phyloP scores from a whole-genome alignment of 2,113 vertebrate species.

The Sinocyclocheilus anophthalmus region DNA sequence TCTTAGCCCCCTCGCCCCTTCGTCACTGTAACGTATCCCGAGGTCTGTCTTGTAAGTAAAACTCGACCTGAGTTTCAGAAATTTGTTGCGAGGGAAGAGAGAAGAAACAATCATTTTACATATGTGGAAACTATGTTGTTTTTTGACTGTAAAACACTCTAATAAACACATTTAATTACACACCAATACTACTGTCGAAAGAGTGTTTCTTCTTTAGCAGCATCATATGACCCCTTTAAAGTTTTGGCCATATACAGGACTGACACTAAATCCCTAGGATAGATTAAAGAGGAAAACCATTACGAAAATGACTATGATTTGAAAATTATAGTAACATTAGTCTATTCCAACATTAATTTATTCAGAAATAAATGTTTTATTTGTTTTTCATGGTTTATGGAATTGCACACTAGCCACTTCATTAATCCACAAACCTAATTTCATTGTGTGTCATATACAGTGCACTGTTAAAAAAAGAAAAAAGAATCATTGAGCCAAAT shows the following conservation, averaged over 20 bases:
- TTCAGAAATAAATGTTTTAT: not conserved
- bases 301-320: not conserved
- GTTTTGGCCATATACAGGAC: not conserved
- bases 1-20: too few relatives aligned
- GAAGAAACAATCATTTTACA: too few relatives aligned
- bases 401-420: conserved; percentile 1
- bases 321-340: not conserved
- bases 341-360: not conserved
- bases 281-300: conserved; percentile 2
- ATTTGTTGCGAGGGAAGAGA: too few relatives aligned
- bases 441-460: not conserved
- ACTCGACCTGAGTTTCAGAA: too few relatives aligned
- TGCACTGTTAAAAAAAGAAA: not conserved
- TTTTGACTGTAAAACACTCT: too few relatives aligned
- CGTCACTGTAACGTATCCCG: too few relatives aligned
- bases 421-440: not conserved
- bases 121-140: too few relatives aligned
- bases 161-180: too few relatives aligned
- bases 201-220: too few relatives aligned
- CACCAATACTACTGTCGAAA: too few relatives aligned
- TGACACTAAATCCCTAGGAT: not conserved
- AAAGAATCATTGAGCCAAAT: not conserved
- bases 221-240: too few relatives aligned
- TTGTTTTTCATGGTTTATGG: not conserved
- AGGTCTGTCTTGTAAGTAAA: too few relatives aligned